Conservation (phyloP, 2,113 vertebrate genomes). For the Lycocorax pyrrhopterus region DNA sequence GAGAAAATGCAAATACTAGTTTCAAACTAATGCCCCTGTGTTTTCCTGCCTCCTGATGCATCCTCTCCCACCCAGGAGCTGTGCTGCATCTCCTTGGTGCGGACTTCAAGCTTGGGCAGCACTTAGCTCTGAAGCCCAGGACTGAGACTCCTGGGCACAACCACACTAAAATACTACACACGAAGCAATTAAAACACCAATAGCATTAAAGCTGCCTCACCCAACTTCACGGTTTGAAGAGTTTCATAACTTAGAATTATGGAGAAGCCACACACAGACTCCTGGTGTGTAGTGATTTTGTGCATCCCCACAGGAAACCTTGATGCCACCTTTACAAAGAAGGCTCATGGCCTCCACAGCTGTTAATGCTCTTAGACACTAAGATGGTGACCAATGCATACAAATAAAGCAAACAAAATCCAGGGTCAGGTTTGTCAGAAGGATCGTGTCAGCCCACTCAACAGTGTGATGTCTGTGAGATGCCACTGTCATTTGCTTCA, state of each 20-base stretch:
- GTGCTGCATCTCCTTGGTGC: not conserved
- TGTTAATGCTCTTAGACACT: not conserved
- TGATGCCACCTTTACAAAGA: not conserved
- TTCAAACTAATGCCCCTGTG: not conserved
- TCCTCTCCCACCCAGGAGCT: not conserved
- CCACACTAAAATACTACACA: not conserved
- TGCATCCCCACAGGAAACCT: not conserved
- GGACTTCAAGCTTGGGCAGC: not conserved
- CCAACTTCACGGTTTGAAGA: not conserved
- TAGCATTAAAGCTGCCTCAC: not conserved
- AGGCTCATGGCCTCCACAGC: not conserved
- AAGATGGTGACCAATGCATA: not conserved
- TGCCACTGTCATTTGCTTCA: not conserved
- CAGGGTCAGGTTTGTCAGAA: not conserved
- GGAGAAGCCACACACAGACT: not conserved
- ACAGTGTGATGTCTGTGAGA: not conserved
- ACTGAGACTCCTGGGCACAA: not conserved
- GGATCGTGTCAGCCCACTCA: not conserved
- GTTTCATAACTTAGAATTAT: not conserved
- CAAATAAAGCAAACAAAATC: not conserved
- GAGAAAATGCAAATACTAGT: constrained; percentile 16
- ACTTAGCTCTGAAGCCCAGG: not conserved
- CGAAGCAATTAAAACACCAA: not conserved
- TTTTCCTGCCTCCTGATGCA: not conserved
- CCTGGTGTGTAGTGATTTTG: not conserved